Evolutionary conservation across 2,888 invertebrate genomes (phyloP), one percentile per base, ranked within the genome.

Genomic region (Lepeophtheirus nordmannii): DNA sequence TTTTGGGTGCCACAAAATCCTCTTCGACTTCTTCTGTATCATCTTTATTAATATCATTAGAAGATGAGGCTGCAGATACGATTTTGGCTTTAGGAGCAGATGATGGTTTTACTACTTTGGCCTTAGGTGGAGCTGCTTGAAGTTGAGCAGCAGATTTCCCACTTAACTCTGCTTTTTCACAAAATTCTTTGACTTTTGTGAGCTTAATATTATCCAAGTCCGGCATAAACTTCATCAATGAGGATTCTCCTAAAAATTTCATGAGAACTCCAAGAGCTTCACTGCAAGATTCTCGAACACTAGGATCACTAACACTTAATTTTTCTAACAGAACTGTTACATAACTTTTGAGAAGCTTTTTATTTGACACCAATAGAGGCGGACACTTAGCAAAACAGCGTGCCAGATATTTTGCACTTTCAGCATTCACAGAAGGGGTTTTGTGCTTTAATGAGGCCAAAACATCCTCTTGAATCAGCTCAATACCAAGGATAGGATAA

Each of bases 231-330:
- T 90, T 87, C 59, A 81, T 81, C 67, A 97, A 84, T 53, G 84
- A 82, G 1, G 59, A 30, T 73, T 97, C 96, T 1, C 94, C 89
- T 12, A 96, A 87, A 7, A 94, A 82, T 76, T 93, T 94, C 79
- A 92, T 85, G 0, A 91, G 84, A 0, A 92, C 93, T 11, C 97
- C 98, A 17, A 98, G 76, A 0, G 96, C 94, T 74, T 91, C 89
- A 0, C 90, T 90, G 0, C 93, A 85, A 67, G 87, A 85, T 74
- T 98, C 97, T 72, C 97, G 81, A 0, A 97, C 97, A 1, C 82
- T 82, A 0, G 90, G 89, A 78, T 96, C 93, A 78, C 86, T 81
- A 74, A 86, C 86, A 70, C 85, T 85, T 1, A 87, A 74, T 12
- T 84, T 83, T 73, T 91, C 92, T 7, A 90, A 75, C 59, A 97